Percentiles rank a stretch among this genome's conserved stretches.
phyloP scores from a whole-genome alignment of 2,797 vertebrate genomes.

The Pelochelys cantorii region DNA sequence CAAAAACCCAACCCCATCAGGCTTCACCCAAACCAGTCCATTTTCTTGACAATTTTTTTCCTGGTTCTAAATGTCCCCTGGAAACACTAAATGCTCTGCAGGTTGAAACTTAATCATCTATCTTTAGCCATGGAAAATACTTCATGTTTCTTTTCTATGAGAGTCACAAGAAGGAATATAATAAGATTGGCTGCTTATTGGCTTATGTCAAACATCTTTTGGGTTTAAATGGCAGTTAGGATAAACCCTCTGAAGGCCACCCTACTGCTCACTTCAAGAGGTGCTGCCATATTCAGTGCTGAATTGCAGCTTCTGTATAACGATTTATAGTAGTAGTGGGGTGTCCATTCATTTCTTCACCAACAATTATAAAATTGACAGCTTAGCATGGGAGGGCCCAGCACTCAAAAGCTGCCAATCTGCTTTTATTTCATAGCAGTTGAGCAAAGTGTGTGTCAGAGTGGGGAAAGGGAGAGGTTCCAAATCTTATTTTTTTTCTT shows the following conservation, averaged over 20 bases:
- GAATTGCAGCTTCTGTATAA: slow-evolving; percentile 46
- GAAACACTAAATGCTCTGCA: not conserved
- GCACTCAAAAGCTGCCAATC: slow-evolving; percentile 50
- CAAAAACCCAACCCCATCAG: not conserved
- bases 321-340: slow-evolving; percentile 39
- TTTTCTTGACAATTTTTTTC: not conserved
- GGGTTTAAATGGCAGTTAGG: not conserved
- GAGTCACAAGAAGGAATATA: slow-evolving; percentile 45
- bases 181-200: slow-evolving; percentile 50
- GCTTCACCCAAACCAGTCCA: not conserved
- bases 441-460: not conserved
- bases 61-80: not conserved
- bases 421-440: slow-evolving; percentile 28
- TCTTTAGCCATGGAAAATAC: not conserved
- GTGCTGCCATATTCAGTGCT: not conserved
- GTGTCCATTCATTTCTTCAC: slow-evolving; percentile 61
- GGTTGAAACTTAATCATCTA: not conserved
- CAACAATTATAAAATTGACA: slow-evolving; percentile 34
- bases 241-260: not conserved
- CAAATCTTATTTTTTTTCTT: not conserved
- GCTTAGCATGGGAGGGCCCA: slow-evolving; percentile 45
- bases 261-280: not conserved
- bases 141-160: not conserved
- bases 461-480: not conserved
- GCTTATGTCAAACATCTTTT: slow-evolving; percentile 53